phyloP scores from a whole-genome alignment of 2,113 vertebrate species.

The Odobenus rosmarus region DNA sequence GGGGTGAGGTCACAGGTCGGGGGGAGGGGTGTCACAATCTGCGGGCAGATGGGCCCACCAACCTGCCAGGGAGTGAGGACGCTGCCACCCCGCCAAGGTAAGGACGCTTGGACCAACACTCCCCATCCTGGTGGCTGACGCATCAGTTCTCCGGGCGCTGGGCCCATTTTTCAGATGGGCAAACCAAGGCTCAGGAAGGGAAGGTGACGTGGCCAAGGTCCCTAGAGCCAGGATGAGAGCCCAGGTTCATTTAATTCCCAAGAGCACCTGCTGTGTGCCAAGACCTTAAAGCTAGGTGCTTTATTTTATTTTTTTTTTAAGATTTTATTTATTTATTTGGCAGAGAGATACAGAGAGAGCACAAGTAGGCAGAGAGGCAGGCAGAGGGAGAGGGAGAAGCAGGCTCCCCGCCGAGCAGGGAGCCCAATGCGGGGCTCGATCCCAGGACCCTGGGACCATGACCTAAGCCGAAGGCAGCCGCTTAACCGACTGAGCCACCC shows the following conservation, averaged over 20 bases:
- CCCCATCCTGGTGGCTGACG: fast-evolving
- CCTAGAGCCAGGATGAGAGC: neutral
- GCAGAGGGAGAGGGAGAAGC: too few species aligned
- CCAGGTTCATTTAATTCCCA: neutral
- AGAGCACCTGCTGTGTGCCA: neutral
- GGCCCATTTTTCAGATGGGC: neutral
- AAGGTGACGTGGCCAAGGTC: fast-evolving
- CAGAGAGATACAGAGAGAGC: too few species aligned
- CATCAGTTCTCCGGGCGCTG: fast-evolving
- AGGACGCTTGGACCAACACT: fast-evolving
- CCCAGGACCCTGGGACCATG: too few species aligned
- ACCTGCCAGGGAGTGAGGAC: neutral
- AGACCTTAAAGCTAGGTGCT: neutral
- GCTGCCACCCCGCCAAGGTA: neutral
- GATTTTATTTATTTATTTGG: too few species aligned
- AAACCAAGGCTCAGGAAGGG: neutral
- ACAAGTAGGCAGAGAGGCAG: too few species aligned
- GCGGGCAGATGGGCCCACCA: fast-evolving
- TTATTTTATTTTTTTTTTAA: neutral
- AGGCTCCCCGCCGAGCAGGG: too few species aligned
- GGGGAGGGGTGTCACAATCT: neutral
- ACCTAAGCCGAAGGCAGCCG: too few species aligned
- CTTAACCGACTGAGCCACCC: too few species aligned
- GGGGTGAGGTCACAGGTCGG: slow-evolving; percentile 48
- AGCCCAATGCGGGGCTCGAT: too few species aligned